Base-by-base conservation (phyloP, 1,140 invertebrate genomes). In the Scaptomyza montana region DNA sequence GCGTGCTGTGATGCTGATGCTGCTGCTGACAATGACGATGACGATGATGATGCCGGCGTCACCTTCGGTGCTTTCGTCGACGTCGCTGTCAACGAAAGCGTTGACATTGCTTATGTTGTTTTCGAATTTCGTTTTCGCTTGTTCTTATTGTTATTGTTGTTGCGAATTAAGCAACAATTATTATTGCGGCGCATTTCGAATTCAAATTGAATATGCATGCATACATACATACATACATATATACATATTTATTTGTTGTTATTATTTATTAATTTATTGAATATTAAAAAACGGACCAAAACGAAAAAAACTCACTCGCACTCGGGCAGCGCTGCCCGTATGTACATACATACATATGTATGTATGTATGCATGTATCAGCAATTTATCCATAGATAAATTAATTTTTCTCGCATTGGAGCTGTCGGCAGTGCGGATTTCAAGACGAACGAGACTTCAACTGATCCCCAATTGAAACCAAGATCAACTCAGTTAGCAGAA, bases 331-430 rank as follows among this genome's bases (percentile, higher is more conserved):
- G 68, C 46, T 39, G 68, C 47, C 43, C 19, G 21, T 25, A 25
- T 4, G 3, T 68, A 64, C 67, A 61, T 72, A 60, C 60, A 62
- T 66, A 66, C 65, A 56, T 64, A 5, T 49, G 46, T 66, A 19
- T 49, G 16, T 50, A 30, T 59, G 45, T 65, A n/a, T 30, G 9
- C 36, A 16, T 65, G 50, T 69, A 59, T 61, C 33, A 43, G 57
- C 54, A 57, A 54, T 77, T 77, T 80, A 77, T 67, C 30, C 61
- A 67, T 80, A 72, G 55, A 66, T 64, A 78, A 82, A 74, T 82
- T 19, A 69, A 82, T 82, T 78, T 81, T 78, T 82, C 46, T 81
- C 59, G 50, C 69, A 81, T 80, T 68, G 78, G 76, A 59, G 16
- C 53, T 45, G 39, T 57, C 45, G 12, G n/a, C 39, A 41, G 5